Base-by-base conservation (phyloP, 2,888 invertebrate genomes). In the Tiliacea citrago region DNA sequence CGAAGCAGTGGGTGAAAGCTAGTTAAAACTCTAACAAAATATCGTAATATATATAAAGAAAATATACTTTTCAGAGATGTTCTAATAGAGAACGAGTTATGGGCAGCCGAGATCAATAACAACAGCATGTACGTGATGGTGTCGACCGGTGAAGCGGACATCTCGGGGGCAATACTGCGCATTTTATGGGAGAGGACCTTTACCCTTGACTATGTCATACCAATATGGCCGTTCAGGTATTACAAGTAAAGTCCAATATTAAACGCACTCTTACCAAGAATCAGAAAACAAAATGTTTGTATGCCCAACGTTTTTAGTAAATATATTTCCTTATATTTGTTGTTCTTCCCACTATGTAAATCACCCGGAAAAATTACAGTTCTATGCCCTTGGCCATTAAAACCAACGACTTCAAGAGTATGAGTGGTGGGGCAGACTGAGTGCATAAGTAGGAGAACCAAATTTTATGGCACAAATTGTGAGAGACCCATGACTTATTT, bases 141-240 rank as follows among this genome's bases (percentile, higher is more conserved):
- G 5, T 75, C 86, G 18, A 66, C 78, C 0, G 94, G 91, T 0
- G 79, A 79, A 0, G 93, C 95, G 0, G 94, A 95, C 3, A 83
- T 95, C 4, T 84, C 91, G 6, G 95, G 94, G 0, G 93, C 88
- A 0, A 85, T 91, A 1, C 85, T 95, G 5, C 90, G 95, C 21
- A 88, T 95, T 3, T 73, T 94, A 75, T 68, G 24, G 0, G 73
- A 86, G 2, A 89, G 96, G 2, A 77, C 93, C 0, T 68, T 73
- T 2, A 81, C 81, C 4, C 55, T 95, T 1, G 95, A 95, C 75
- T 95, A 92, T 75, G 78, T 93, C 1, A 82, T 93, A 75, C 89
- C 92, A 0, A 87, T 95, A 55, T 95, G 95, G 95, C 94, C 94
- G 2, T 95, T 95, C 77, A 91, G 89, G 95, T 79, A 76, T 45